Percentiles rank a stretch among this genome's conserved stretches.
phyloP scores from a whole-genome alignment of 2,888 invertebrate genomes.

The Platynereis dumerilii region DNA sequence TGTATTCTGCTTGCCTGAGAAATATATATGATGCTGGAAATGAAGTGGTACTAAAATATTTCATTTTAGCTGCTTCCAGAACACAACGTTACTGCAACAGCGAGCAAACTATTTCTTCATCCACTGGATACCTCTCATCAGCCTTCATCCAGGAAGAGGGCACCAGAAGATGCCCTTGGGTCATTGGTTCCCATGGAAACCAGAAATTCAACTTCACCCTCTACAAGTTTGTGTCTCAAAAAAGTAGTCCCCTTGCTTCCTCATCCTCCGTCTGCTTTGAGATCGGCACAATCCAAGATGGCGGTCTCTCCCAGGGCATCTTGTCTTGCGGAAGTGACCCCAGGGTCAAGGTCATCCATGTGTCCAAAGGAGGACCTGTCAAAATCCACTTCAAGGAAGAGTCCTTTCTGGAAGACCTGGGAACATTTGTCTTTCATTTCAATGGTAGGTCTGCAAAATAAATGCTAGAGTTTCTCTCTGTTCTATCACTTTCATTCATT shows the following conservation, averaged over 20 bases:
- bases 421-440: slow-evolving; percentile 23
- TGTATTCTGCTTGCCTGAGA: too few species aligned
- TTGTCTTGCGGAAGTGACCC: slow-evolving; percentile 15
- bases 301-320: slow-evolving; percentile 6
- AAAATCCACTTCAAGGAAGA: slow-evolving; percentile 20
- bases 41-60: too few species aligned
- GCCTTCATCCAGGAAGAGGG: slow-evolving; percentile 9
- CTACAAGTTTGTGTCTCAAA: slow-evolving; percentile 6
- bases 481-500: too few species aligned
- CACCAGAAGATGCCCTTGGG: slow-evolving; percentile 14
- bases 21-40: too few species aligned
- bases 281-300: slow-evolving; percentile 18
- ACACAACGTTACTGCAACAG: too few species aligned
- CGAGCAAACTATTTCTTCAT: too few species aligned
- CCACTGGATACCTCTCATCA: slow-evolving; percentile 10
- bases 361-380: slow-evolving; percentile 16
- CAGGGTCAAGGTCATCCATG: slow-evolving; percentile 15
- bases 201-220: slow-evolving; percentile 16
- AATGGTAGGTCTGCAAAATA: slow-evolving; percentile 16
- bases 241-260: slow-evolving; percentile 7
- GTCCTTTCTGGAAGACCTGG: slow-evolving; percentile 10
- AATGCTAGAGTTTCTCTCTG: too few species aligned
- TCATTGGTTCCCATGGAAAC: slow-evolving; percentile 4
- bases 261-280: slow-evolving; percentile 13
- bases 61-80: too few species aligned